Base-by-base conservation (phyloP, 2,888 invertebrate species). In the Resseliella maxima region DNA sequence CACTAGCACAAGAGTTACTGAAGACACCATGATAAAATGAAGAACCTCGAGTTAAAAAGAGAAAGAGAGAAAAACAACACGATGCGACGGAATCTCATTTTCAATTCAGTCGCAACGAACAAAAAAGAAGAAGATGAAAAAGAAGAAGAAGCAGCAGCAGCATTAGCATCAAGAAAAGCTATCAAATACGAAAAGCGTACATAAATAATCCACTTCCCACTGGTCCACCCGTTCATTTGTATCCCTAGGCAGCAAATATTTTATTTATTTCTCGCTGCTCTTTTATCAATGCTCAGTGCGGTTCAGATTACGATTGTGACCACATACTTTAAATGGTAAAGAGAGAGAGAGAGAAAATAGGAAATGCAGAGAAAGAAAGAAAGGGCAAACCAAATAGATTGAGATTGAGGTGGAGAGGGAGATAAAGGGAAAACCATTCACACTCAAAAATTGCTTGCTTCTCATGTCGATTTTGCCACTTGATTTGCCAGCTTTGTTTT, bases 131-230 rank as follows among this genome's bases (percentile, higher is more conserved):
- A 50, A 50, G 21, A 2, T 3, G 50, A 50, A 21, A 1, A 72
- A 35, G 72, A 31, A 31, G 18, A 35, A 72, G 18, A 12, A 35
- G 15, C n/a, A 45, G 45, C 5, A 72, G 31, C 15, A 31, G 31
- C 27, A 72, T 15, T 12, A 72, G 59, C 59, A n/a, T 3, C 18
- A 59, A 27, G 31, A 35, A 72, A 72, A 72, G 12, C 72, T 72
- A 31, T 27, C 31, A 35, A 72, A 72, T 72, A 27, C 72, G 35
- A 31, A 72, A 3, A 72, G 31, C 31, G 72, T 31, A 72, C 8
- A 72, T 35, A 72, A 72, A 72, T 72, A 72, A 72, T 72, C 72
- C 72, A 72, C 72, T 72, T 72, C 18, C n/a, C 72, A 72, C 72
- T 72, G 72, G 72, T 72, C 27, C 72, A 72, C 72, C 72, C 72